phyloP scores from a whole-genome alignment of 2,888 invertebrate genomes.

The Sylvicola cinctus region DNA sequence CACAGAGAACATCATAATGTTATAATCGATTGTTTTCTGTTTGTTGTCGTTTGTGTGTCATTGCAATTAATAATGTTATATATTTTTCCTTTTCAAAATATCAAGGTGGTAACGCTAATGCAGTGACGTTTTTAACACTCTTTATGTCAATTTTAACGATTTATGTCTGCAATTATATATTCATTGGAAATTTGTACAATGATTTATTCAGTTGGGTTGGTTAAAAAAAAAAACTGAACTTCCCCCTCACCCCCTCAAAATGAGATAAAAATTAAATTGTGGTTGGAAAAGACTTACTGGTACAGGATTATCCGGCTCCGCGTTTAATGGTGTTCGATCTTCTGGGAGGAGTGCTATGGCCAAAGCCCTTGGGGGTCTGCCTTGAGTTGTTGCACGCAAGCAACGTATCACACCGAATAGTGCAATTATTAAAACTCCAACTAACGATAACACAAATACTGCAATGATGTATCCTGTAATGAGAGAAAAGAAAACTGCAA shows the following conservation, averaged over 20 bases:
- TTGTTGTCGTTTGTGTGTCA: too few relatives aligned
- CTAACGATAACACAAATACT: conserved; percentile 18
- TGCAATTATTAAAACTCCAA: conserved; percentile 18
- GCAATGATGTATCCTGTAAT: conserved; percentile 17
- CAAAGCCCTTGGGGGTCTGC: conserved; percentile 22
- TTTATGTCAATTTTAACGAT: too few relatives aligned
- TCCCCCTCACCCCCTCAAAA: too few relatives aligned
- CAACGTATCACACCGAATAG: conserved; percentile 17
- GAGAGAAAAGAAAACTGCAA: conserved; percentile 6
- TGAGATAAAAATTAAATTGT: background rate
- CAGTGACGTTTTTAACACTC: too few relatives aligned
- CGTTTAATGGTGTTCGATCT: conserved; percentile 22
- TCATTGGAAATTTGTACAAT: too few relatives aligned
- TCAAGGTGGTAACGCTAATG: too few relatives aligned
- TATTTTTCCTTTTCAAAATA: too few relatives aligned
- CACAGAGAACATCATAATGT: background rate
- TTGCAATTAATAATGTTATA: too few relatives aligned
- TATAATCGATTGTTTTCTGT: background rate
- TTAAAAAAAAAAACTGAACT: too few relatives aligned
- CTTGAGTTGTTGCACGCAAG: conserved; percentile 14
- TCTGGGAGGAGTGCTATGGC: conserved; percentile 19
- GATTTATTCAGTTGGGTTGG: too few relatives aligned
- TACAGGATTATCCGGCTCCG: conserved; percentile 28
- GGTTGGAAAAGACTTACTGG: conserved; percentile 19
- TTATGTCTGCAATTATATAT: too few relatives aligned